Percentiles rank a stretch among this genome's conserved stretches.
These are phyloP conservation scores for Cataglyphis hispanica DNA, from an alignment of 1,140 invertebrate genomes.

Conservation along the genomic window DNA sequence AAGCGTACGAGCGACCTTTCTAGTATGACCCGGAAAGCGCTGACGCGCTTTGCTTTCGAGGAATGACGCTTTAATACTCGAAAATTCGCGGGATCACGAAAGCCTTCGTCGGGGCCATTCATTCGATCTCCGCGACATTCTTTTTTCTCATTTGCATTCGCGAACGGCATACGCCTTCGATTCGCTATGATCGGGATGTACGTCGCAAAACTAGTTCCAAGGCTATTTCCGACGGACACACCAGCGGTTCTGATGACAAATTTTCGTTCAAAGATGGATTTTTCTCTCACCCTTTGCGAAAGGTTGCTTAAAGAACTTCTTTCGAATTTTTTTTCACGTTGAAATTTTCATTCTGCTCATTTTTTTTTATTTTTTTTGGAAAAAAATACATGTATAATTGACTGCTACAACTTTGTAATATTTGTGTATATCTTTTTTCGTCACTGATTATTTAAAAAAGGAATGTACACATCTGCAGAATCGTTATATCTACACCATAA, in stretches of 20 bases:
- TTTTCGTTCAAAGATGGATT: conserved; percentile 12
- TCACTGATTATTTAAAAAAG: not conserved
- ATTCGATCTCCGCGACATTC: not conserved
- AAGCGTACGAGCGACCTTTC: conserved; percentile 16
- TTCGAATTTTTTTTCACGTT: not conserved
- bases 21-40: not conserved
- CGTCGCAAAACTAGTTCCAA: conserved; percentile 39
- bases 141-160: not conserved
- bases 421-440: not conserved
- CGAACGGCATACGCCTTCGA: not conserved
- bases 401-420: not conserved
- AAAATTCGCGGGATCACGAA: not conserved
- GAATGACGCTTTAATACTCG: not conserved
- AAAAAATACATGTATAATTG: not conserved
- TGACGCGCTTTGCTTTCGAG: conserved; percentile 23
- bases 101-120: conserved; percentile 17
- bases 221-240: not conserved
- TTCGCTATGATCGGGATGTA: conserved; percentile 6
- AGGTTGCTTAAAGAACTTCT: too few relatives aligned
- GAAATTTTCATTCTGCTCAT: not conserved
- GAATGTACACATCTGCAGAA: not conserved
- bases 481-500: not conserved
- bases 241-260: conserved; percentile 18
- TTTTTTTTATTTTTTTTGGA: too few relatives aligned
- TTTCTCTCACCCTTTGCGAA: not conserved